Conservation (phyloP, 2,888 invertebrate genomes). For the Dolomedes plantarius region DNA sequence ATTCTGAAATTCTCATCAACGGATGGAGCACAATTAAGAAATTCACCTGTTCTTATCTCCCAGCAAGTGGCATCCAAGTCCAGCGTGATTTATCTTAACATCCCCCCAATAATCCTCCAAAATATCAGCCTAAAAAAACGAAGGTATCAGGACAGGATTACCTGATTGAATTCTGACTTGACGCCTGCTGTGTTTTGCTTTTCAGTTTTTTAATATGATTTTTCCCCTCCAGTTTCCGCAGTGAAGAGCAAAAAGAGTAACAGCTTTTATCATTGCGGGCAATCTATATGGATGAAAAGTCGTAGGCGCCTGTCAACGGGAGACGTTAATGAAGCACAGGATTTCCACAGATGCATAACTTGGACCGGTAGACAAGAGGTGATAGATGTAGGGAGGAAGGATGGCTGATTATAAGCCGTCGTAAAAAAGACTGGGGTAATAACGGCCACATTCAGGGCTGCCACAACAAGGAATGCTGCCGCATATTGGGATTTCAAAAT, state of each 20-base stretch:
- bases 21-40: too few relatives aligned
- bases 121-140: too few relatives aligned
- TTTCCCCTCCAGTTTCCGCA: background rate
- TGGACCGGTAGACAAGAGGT: slow-evolving; percentile 35
- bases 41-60: too few relatives aligned
- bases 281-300: slow-evolving; percentile 67
- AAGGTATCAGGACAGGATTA: slow-evolving; percentile 50
- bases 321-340: slow-evolving; percentile 60
- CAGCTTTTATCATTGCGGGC: slow-evolving; percentile 57
- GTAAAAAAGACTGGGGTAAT: background rate
- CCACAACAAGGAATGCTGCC: too few relatives aligned
- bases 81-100: too few relatives aligned
- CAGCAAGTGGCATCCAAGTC: too few relatives aligned
- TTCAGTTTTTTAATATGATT: slow-evolving; percentile 15
- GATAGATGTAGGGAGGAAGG: slow-evolving; percentile 56
- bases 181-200: slow-evolving; percentile 56
- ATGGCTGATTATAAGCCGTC: slow-evolving; percentile 47
- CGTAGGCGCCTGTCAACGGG: slow-evolving; percentile 62
- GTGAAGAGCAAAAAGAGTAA: slow-evolving; percentile 42
- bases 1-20: too few relatives aligned
- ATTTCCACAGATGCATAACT: slow-evolving; percentile 59
- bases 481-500: too few relatives aligned
- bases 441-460: too few relatives aligned
- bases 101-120: too few relatives aligned
- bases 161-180: slow-evolving; percentile 60